Base-by-base conservation (phyloP, 2,888 invertebrate genomes). In the Eristalis arbustorum region DNA sequence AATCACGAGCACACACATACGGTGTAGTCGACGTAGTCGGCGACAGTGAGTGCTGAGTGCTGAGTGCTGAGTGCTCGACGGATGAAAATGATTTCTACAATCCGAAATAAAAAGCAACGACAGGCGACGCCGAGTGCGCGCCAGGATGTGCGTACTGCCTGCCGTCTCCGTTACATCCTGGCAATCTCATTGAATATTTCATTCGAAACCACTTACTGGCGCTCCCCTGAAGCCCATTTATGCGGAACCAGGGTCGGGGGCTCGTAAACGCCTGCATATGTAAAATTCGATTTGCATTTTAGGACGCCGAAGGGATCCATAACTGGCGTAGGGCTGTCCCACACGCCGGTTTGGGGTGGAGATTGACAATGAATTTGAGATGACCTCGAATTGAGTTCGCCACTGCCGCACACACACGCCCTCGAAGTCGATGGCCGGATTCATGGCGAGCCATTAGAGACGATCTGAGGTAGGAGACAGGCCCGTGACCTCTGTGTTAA, bases 251-350 rank as follows among this genome's bases (percentile, higher is more conserved):
- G 49, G 49, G 18, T 18, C 62, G 31, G 28, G 62, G n/a, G 8
- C 37, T 22, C 64, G 61, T 64, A 71, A 25, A 71, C 25, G 74
- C 74, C 66, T 67, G 78, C 87, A 82, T 78, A 79, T 78, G 74
- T 78, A 87, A 74, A 75, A 87, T 78, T 87, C 82, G 74, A 87
- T 87, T 87, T 87, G 87, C 87, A 87, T 87, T 87, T 87, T 78
- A 82, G 66, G 64, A 78, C 59, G 78, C 87, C 78, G 28, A 75
- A 66, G 82, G 87, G 71, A 74, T 74, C 74, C 74, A 87, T 87
- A 82, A 82, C 74, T 67, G 82, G 72, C 28, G 66, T 74, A 78
- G 71, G 77, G 63, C 63, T 49, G 57, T 87, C 74, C 82, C 62
- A 37, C 31, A 57, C 63, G 49, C 25, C 28, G 37, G 28, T 71